phyloP scores from a whole-genome alignment of 2,797 vertebrate species.

The Lithobates sylvaticus region DNA sequence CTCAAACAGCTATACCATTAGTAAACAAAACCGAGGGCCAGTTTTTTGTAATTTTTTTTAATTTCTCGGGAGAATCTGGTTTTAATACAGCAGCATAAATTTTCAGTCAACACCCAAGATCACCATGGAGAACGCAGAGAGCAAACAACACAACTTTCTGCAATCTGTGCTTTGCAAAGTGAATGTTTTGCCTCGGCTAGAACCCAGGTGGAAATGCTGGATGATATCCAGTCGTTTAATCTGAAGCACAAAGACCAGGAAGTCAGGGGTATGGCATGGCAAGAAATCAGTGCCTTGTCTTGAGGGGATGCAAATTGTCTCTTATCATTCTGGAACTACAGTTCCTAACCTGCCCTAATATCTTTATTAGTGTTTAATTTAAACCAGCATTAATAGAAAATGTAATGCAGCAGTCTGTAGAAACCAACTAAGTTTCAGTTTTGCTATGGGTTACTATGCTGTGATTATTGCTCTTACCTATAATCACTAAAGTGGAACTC shows the following conservation, averaged over 20 bases:
- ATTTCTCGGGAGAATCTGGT: slow-evolving; percentile 52
- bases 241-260: slow-evolving; percentile 45
- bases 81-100: slow-evolving; percentile 65
- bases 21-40: slow-evolving; percentile 62
- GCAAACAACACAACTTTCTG: slow-evolving; percentile 47
- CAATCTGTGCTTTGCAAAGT: slow-evolving; percentile 44
- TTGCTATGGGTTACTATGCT: no score
- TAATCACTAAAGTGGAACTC: no score
- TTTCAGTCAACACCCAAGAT: slow-evolving; percentile 64
- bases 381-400: no score
- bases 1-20: slow-evolving; percentile 58
- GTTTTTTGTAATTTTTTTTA: slow-evolving; percentile 39
- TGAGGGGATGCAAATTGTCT: background rate
- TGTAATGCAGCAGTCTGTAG: no score
- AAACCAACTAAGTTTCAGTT: no score
- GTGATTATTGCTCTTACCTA: no score
- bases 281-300: slow-evolving; percentile 5
- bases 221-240: slow-evolving; percentile 53
- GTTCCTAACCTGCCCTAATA: background rate
- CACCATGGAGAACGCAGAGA: slow-evolving; percentile 47
- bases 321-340: background rate
- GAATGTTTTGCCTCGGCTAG: slow-evolving; percentile 49
- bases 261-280: slow-evolving; percentile 33
- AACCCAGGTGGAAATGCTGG: slow-evolving; percentile 60
- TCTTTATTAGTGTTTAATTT: no score